Percentiles rank a stretch among this genome's conserved stretches.
These are phyloP conservation scores for Hyalella azteca DNA, from an alignment of 2,888 invertebrate species.

Conservation along the genomic window DNA sequence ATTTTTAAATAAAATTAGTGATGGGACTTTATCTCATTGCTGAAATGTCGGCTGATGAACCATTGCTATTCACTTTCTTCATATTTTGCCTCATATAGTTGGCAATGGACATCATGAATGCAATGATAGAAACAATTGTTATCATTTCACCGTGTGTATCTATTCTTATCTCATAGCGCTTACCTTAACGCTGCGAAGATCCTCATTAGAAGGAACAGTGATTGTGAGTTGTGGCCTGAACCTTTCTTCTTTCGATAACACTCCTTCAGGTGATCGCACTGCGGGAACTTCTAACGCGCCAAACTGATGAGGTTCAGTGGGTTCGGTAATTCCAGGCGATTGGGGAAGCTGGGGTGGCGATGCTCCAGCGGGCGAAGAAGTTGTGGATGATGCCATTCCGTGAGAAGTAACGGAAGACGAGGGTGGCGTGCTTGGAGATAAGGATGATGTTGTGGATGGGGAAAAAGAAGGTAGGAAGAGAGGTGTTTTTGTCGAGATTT, in stretches of 20 bases:
- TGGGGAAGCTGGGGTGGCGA: not conserved
- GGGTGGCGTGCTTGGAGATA: not conserved
- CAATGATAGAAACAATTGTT: too few relatives aligned
- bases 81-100: too few relatives aligned
- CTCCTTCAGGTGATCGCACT: not conserved
- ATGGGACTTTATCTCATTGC: too few relatives aligned
- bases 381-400: not conserved
- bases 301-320: not conserved
- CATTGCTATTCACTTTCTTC: too few relatives aligned
- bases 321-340: not conserved
- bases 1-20: too few relatives aligned
- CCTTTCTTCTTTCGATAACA: not conserved
- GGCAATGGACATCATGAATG: too few relatives aligned
- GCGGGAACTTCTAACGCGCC: not conserved
- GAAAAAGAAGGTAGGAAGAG: not conserved
- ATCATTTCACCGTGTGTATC: too few relatives aligned
- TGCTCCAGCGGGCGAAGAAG: not conserved
- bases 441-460: not conserved
- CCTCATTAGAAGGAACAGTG: slow-evolving; percentile 54
- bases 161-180: not conserved
- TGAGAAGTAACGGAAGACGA: not conserved
- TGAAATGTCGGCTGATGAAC: too few relatives aligned
- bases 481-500: not conserved
- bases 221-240: slow-evolving; percentile 56
- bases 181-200: slow-evolving; percentile 44